Base-by-base conservation (phyloP, 2,888 invertebrate species). In the Scaptodrosophila latifasciaeformis region DNA sequence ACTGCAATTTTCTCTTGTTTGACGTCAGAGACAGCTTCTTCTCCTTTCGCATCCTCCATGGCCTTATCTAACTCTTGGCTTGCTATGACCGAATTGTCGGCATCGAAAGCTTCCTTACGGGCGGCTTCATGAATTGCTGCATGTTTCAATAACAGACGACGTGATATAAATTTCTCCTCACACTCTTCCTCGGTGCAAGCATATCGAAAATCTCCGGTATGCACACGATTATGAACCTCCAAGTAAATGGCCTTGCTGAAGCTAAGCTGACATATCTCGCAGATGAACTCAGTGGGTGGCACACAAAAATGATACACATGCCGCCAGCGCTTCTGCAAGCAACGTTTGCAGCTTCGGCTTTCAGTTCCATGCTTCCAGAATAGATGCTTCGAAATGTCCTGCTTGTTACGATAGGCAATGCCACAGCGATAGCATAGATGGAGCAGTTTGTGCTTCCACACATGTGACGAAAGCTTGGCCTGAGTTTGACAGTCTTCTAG, bases 291-390 rank as follows among this genome's bases (percentile, higher is more conserved):
- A 7, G 89, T 86, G 2, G 95, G 94, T 34, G 95, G 95, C 63
- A 92, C 90, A 83, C 96, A 96, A 80, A 96, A 96, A 83, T 96
- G 96, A 87, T 95, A 96, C 4, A 95, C 93, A 85, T 96, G 95
- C 0, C 94, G 94, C 96, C 96, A 96, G 76, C 95, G 95, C 82
- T 95, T 96, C 80, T 95, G 94, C 47, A 95, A 86, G 84, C 96
- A 96, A 78, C 90, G 91, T 84, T 94, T 94, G 82, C 96, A 96
- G 29, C 92, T 86, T 2, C 93, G 92, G 86, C 95, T 95, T 82
- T 96, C 94, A 1, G 95, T 95, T 17, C 95, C 95, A 85, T 96
- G 96, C 85, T 96, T 96, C 95, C 96, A 96, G 84, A 95, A 95
- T 51, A 96, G 87, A 87, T 96, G 96, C 81, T 94, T 94, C 12